Conservation (phyloP, 2,113 vertebrate genomes). For the Zosterops japonicus region DNA sequence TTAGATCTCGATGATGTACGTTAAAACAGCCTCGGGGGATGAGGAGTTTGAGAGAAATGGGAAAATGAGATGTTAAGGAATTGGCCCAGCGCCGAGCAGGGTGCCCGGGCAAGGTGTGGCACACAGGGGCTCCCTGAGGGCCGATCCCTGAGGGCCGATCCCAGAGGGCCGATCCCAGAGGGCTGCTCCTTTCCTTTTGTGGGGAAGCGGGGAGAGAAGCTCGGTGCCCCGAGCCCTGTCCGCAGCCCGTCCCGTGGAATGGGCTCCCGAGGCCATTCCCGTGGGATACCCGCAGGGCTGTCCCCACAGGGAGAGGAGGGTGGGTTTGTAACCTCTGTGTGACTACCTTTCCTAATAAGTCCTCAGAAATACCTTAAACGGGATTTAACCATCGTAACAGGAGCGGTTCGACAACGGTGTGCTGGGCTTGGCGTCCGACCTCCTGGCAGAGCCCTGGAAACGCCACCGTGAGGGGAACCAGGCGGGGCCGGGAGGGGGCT, state of each 20-base stretch:
- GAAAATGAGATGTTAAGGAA: not conserved
- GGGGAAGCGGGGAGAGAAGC: not conserved
- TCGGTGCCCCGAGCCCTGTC: fast-evolving
- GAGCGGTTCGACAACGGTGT: not conserved
- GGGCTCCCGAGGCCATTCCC: fast-evolving
- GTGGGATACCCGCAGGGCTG: fast-evolving
- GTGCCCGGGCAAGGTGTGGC: not conserved
- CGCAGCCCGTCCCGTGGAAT: fast-evolving
- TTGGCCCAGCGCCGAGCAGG: fast-evolving
- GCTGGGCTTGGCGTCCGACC: not conserved
- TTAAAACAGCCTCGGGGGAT: not conserved
- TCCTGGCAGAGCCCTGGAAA: not conserved
- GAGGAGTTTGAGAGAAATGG: not conserved
- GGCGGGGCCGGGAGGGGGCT: not conserved
- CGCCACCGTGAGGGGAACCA: not conserved
- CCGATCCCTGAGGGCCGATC: not conserved
- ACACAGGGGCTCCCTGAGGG: fast-evolving
- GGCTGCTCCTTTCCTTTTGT: not conserved
- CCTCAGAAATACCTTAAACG: not conserved
- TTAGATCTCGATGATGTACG: fast-evolving
- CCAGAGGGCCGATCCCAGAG: not conserved
- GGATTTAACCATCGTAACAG: not conserved
- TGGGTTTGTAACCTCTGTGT: fast-evolving
- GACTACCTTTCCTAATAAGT: not conserved
- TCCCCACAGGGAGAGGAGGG: fast-evolving